Base-by-base conservation (phyloP, 2,113 vertebrate species). In the Tangachromis dhanisi region DNA sequence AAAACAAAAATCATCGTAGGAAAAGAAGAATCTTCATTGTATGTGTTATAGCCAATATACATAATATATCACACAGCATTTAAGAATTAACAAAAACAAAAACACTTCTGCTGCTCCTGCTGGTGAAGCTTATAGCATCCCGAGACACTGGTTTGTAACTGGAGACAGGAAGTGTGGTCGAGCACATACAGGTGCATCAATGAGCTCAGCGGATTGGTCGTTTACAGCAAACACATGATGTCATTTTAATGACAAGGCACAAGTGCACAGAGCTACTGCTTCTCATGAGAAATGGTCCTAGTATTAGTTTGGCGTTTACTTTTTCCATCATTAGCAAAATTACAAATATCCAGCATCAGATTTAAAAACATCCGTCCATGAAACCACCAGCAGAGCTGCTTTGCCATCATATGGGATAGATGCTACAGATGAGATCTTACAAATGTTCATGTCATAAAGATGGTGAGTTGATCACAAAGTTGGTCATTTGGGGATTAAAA, bases 211-310 rank as follows among this genome's bases (percentile, higher is more conserved):
- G 38, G 73, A 51, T 88, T 55, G 81, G 80, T 81, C 33, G 5
- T 88, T 42, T 45, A 83, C 80, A 87, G 80, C 83, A 90, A 88
- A 86, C 59, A 47, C 11, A 61, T 73, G 42, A 71, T 29, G 35
- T 73, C 38, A 40, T 68, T 59, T 35, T 83, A 21, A 33, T 80
- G 57, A 86, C 14, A 90, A 93, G 91, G 93, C 94, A 94, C 88
- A 83, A 57, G 13, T 81, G 29, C 26, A n/a, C 8, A 53, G 35
- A 73, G 17, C 11, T 17, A n/a, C 35, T 26, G n/a, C 5, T 85
- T 71, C 53, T 81, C 9, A 12, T 19, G 26, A 78, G 45, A n/a
- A 78, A 78, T 2, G 45, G 73, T 51, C 73, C 66, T 71, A 71
- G 21, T 73, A 31, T 29, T 42, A 88, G 3, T 76, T 53, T 61